Evolutionary conservation across 2,797 vertebrate species (phyloP), one percentile per base, ranked within the genome.

Genomic region (Geotrypetes seraphini): DNA sequence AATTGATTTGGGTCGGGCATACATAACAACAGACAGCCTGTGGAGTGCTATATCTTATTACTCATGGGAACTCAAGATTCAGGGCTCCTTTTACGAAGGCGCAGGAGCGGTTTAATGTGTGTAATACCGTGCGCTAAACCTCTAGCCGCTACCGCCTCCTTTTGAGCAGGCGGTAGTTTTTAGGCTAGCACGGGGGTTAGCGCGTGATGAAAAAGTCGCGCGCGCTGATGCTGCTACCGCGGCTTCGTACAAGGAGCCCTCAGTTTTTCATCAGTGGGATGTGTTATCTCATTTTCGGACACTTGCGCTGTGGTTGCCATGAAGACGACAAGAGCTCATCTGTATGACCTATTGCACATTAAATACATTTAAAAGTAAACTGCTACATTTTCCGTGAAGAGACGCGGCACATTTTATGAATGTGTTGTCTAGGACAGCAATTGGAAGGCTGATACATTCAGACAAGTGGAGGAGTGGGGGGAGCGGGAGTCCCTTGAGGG

Each of bases 181-280:
- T n/a, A n/a, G n/a, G n/a, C n/a, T n/a, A n/a, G n/a, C n/a, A n/a
- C n/a, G n/a, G n/a, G n/a, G n/a, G n/a, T n/a, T n/a, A n/a, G n/a
- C n/a, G n/a, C n/a, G n/a, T n/a, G n/a, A n/a, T n/a, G n/a, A n/a
- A n/a, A n/a, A n/a, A n/a, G n/a, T n/a, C n/a, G n/a, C n/a, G n/a
- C n/a, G n/a, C n/a, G n/a, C n/a, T n/a, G n/a, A n/a, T n/a, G n/a
- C n/a, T n/a, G n/a, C n/a, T n/a, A n/a, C n/a, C n/a, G n/a, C n/a
- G n/a, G n/a, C n/a, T n/a, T n/a, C n/a, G n/a, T n/a, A n/a, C n/a
- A n/a, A n/a, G n/a, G n/a, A n/a, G n/a, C n/a, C n/a, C n/a, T n/a
- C n/a, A n/a, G n/a, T n/a, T 52, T 66, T 53, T 32, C 16, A 10
- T 44, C 7, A 20, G 14, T 52, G 8, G 28, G 13, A 5, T 28